A percentile compares a stretch with the other conserved stretches of the same genome.
These are phyloP conservation scores for Laothoe populi DNA, from an alignment of 2,888 invertebrate genomes.

Conservation along the genomic window DNA sequence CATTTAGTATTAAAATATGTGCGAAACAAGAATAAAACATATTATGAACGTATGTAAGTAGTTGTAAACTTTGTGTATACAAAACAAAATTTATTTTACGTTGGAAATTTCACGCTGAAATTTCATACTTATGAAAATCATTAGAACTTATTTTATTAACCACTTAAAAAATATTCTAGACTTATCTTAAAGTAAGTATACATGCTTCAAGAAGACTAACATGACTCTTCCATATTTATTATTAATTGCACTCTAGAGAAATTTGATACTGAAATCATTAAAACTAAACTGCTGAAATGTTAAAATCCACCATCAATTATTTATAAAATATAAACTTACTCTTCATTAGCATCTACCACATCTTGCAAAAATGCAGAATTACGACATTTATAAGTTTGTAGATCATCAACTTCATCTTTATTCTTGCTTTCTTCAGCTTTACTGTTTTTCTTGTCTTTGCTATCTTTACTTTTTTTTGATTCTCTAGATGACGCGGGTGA, in stretches of 20 bases:
- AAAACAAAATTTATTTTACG: not conserved
- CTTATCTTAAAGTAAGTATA: too few species aligned
- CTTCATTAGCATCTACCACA: constrained; percentile 89
- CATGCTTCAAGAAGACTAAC: too few species aligned
- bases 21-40: constrained; percentile 5
- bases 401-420: constrained; percentile 87
- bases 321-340: constrained; percentile 85
- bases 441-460: constrained; percentile 86
- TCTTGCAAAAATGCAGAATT: constrained; percentile 90
- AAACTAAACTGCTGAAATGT: not conserved
- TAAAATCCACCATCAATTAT: not conserved
- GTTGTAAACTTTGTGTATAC: not conserved
- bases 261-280: too few species aligned
- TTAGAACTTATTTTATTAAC: too few species aligned
- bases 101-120: not conserved
- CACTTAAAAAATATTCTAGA: too few species aligned
- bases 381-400: constrained; percentile 87
- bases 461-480: constrained; percentile 90
- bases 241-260: too few species aligned
- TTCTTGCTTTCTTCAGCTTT: constrained; percentile 78
- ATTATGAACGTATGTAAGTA: constrained; percentile 8
- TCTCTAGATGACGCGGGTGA: constrained; percentile 91
- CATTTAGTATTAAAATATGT: constrained; percentile 1
- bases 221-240: too few species aligned
- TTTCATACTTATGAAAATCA: not conserved